Conservation (phyloP, 2,113 vertebrate genomes). For the Synodontis membranacea region DNA sequence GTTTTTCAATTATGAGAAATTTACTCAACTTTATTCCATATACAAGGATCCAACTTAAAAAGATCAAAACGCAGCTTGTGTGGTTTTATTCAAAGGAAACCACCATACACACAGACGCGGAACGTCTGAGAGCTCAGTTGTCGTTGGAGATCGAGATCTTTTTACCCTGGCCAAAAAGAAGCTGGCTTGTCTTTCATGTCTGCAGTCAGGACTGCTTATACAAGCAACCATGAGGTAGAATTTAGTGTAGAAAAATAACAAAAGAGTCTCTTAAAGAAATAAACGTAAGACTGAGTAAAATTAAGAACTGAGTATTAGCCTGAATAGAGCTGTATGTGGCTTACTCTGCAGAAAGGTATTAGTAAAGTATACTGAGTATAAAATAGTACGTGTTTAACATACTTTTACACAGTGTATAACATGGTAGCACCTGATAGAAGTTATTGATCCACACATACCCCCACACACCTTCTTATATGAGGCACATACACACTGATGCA, state of each 20-base stretch:
- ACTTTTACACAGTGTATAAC: constrained; percentile 22
- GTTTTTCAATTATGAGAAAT: neutral
- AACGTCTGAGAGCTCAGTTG: neutral
- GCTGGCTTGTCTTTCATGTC: neutral
- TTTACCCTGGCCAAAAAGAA: neutral
- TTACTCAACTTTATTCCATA: constrained; percentile 6
- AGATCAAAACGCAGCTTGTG: neutral
- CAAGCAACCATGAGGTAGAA: constrained; percentile 37
- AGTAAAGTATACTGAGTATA: constrained; percentile 19
- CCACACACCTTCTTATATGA: neutral
- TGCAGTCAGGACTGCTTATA: neutral
- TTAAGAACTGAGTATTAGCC: neutral
- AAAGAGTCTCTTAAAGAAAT: constrained; percentile 16
- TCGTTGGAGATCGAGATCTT: neutral
- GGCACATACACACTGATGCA: neutral
- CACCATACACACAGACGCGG: neutral
- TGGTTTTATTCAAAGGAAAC: neutral
- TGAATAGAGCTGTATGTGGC: neutral
- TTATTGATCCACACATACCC: neutral
- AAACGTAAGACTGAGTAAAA: neutral
- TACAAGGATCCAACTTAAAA: constrained; percentile 3
- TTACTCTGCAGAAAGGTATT: constrained; percentile 2
- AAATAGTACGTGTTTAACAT: constrained; percentile 28
- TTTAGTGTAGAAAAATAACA: constrained; percentile 34
- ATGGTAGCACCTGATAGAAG: constrained; percentile 43